Percentiles rank a stretch among this genome's conserved stretches.
These are phyloP conservation scores for Drosophila suzukii DNA, from an alignment of 1,140 invertebrate species.

Conservation along the genomic window DNA sequence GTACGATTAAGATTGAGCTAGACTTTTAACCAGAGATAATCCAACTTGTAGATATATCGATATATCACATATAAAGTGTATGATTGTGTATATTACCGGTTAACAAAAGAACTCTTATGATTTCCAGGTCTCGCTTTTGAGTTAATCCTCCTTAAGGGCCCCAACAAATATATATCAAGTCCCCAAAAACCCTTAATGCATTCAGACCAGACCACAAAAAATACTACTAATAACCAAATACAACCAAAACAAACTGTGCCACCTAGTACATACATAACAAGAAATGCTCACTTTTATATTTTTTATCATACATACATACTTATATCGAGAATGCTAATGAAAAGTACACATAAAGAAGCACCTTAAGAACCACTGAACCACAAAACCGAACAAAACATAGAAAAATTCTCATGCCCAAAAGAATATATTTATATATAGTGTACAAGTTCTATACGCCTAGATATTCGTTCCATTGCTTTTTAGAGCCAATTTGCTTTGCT, in stretches of 20 bases:
- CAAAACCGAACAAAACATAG: constrained; percentile 35
- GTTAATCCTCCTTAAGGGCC: constrained; percentile 26
- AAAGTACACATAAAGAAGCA: constrained; percentile 56
- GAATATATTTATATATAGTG: constrained; percentile 51
- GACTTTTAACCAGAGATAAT: constrained; percentile 69
- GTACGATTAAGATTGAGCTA: constrained; percentile 77
- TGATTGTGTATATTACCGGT: constrained; percentile 68
- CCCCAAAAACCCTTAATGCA: constrained; percentile 10
- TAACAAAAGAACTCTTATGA: constrained; percentile 49
- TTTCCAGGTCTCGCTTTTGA: constrained; percentile 67
- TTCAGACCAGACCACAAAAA: constrained; percentile 58
- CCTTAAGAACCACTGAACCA: constrained; percentile 69
- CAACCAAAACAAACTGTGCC: constrained; percentile 75
- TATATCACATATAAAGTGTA: constrained; percentile 65
- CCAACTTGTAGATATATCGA: constrained; percentile 58
- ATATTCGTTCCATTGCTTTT: constrained; percentile 36
- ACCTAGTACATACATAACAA: constrained; percentile 83
- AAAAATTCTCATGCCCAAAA: constrained; percentile 30
- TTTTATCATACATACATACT: constrained; percentile 75
- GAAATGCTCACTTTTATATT: constrained; percentile 81
- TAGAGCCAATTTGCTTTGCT: constrained; percentile 50
- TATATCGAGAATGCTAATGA: constrained; percentile 45
- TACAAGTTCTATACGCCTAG: constrained; percentile 44
- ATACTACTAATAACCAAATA: constrained; percentile 44
- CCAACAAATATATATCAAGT: constrained; percentile 29